Evolutionary conservation across 2,888 invertebrate genomes (phyloP), one percentile per base, ranked within the genome.

Genomic region (Thymelicus lineola): DNA sequence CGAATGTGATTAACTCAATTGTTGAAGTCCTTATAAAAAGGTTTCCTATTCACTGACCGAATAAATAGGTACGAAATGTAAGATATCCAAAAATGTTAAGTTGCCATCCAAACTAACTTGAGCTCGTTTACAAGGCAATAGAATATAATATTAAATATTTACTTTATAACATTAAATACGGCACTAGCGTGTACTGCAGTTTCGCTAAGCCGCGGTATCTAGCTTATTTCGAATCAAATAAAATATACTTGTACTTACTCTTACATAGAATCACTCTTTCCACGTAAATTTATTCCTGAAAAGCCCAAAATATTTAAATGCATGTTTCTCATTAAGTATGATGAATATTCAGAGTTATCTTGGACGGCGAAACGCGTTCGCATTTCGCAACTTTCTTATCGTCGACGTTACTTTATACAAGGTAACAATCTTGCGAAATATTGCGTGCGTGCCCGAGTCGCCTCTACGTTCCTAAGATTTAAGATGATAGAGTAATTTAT

Each of bases 291-390:
- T 46, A 28, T 28, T 28, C 48, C 5, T 48, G 7, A 48, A 48
- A 48, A 6, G 15, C n/a, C 48, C 15, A 48, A 48, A 48, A 53
- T 12, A 53, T 12, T 17, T 53, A 20, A 53, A 10, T 53, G 20
- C 53, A 53, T 53, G 53, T 20, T n/a, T 9, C 20, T 53, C 53
- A 66, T 66, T 66, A 66, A 46, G 66, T 35, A 66, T 66, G 66
- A 60, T 66, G 60, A 42, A 66, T 66, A 66, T 60, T 53, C 66
- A 59, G 59, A 66, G 60, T 66, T 66, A 66, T 60, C 66, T 60
- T 20, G 66, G 66, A 53, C 66, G 38, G 17, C 20, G 60, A n/a
- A 28, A 28, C 46, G 61, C 36, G 57, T 57, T 57, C 57, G 57
- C 57, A 57, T 57, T 57, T 60, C 48, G 28, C 48, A 60, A 67